Percentiles rank a stretch among this genome's conserved stretches.
phyloP scores from a whole-genome alignment of 53 echinoderm and acorn worm species.

The Paracentrotus lividus region DNA sequence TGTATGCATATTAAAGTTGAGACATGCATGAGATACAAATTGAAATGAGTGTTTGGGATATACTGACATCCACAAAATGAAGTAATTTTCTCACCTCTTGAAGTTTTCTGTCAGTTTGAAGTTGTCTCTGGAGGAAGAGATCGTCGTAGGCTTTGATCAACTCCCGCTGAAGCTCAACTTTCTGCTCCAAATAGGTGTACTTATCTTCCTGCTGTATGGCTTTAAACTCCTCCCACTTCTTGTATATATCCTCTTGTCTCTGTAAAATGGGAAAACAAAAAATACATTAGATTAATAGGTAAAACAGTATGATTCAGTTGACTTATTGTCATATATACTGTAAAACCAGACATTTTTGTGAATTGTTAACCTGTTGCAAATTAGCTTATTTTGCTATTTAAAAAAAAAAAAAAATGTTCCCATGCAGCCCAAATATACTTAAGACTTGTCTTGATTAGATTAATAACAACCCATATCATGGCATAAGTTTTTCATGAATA shows the following conservation, averaged over 20 bases:
- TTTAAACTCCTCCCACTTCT: constrained; percentile 92
- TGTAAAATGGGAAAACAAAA: background rate
- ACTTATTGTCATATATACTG: background rate
- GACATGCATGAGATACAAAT: background rate
- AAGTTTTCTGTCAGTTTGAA: constrained; percentile 74
- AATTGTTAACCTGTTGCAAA: no score
- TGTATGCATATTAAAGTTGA: background rate
- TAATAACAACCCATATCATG: no score
- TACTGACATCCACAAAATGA: background rate
- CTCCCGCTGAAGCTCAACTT: constrained; percentile 88
- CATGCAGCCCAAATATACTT: no score
- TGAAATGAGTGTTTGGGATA: background rate
- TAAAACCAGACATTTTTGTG: background rate
- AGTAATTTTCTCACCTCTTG: constrained; percentile 77
- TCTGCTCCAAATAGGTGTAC: constrained; percentile 80
- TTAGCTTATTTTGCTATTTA: no score
- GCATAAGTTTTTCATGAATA: no score
- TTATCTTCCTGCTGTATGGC: constrained; percentile 80
- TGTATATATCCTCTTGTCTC: constrained; percentile 81
- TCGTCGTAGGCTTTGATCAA: constrained; percentile 88
- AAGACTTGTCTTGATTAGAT: no score
- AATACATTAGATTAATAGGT: background rate
- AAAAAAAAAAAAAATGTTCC: no score
- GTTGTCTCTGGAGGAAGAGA: constrained; percentile 77
- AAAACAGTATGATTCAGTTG: background rate